These are phyloP conservation scores for Urocyon cinereoargenteus DNA, from an alignment of 2,797 vertebrate species.

Conservation along the genomic window DNA sequence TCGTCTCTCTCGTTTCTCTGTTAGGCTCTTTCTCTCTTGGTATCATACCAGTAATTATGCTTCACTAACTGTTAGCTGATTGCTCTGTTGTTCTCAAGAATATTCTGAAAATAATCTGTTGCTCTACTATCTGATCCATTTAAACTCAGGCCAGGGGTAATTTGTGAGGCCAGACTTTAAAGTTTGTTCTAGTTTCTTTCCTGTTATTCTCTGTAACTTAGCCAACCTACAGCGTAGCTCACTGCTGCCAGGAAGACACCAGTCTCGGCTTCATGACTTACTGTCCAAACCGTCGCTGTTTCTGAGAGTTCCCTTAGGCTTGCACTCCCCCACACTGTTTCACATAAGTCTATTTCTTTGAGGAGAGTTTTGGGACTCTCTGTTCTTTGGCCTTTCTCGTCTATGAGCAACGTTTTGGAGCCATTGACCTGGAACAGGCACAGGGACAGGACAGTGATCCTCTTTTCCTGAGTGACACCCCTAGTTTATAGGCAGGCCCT, in stretches of 20 bases:
- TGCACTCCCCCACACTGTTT: not conserved
- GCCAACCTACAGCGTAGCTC: not conserved
- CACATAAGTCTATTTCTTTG: not conserved
- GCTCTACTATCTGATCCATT: not conserved
- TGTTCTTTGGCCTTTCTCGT: not conserved
- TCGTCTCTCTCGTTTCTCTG: not conserved
- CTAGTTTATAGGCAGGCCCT: not conserved
- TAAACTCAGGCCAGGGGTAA: not conserved
- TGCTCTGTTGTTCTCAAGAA: not conserved
- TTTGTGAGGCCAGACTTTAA: not conserved
- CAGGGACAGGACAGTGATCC: not conserved
- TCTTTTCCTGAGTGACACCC: not conserved
- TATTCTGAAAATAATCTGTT: not conserved
- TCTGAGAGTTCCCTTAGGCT: not conserved
- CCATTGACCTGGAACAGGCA: not conserved
- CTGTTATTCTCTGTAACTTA: not conserved
- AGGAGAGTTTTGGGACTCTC: not conserved
- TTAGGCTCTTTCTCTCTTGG: not conserved
- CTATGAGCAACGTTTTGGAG: not conserved
- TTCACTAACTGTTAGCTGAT: not conserved
- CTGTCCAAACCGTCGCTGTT: not conserved
- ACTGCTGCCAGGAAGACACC: not conserved
- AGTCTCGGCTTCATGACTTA: not conserved
- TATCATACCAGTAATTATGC: not conserved
- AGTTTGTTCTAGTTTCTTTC: not conserved